A percentile compares a stretch with the other conserved stretches of the same genome.
Conservation (phyloP, 53 echinoderm and acorn worm species). For the Actinopyga echinites region DNA sequence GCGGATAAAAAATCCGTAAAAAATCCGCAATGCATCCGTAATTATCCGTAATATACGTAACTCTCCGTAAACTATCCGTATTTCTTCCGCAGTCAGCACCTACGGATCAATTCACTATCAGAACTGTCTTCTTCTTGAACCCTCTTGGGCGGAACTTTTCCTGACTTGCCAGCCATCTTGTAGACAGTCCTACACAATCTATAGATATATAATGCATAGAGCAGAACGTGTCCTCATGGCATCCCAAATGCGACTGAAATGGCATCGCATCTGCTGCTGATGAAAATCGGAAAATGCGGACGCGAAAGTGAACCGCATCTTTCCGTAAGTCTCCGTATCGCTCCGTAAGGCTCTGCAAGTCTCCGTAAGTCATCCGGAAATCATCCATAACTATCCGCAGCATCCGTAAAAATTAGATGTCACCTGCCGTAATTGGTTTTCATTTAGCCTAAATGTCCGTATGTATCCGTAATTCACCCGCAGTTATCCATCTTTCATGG, state of each 20-base stretch:
- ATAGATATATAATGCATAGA: neutral
- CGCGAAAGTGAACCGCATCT: neutral
- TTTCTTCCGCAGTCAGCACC: no score
- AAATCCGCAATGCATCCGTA: no score
- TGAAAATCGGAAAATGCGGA: neutral
- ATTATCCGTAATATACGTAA: no score
- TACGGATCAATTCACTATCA: no score
- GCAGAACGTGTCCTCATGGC: neutral
- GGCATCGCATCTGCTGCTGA: neutral
- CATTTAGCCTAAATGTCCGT: neutral
- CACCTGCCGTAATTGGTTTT: neutral
- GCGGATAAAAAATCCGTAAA: no score
- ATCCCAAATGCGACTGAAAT: neutral
- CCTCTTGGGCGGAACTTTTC: neutral
- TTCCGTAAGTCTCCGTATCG: slow-evolving; percentile 12
- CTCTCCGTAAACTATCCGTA: no score
- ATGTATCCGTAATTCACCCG: neutral
- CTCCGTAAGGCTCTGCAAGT: neutral
- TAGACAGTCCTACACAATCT: neutral
- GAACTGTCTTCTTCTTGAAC: neutral
- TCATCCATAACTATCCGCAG: no score
- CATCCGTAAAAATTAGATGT: neutral
- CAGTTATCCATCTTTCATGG: neutral
- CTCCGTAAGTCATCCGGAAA: neutral
- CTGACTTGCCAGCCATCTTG: slow-evolving; percentile 1